These are phyloP conservation scores for Spondyliosoma cantharus DNA, from an alignment of 2,797 vertebrate genomes.

Conservation along the genomic window DNA sequence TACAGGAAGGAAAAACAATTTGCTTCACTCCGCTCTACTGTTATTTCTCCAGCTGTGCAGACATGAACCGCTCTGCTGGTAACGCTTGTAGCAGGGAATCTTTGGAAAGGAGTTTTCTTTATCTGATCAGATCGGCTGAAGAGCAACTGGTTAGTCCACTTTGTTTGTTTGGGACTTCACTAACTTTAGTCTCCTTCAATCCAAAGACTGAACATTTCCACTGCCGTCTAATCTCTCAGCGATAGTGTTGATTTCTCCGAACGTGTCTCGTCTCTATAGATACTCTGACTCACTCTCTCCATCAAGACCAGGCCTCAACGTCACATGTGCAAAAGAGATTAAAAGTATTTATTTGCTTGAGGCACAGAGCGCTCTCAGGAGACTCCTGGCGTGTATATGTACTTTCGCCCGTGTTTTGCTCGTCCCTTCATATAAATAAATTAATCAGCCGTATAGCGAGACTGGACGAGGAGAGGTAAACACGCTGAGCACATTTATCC, in stretches of 20 bases:
- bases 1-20: neutral
- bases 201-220: no score
- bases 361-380: neutral
- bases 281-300: neutral
- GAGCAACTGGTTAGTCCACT: no score
- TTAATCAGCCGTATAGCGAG: slow-evolving; percentile 15
- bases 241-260: neutral
- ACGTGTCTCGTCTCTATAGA: neutral
- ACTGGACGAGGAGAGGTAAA: slow-evolving; percentile 14
- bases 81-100: no score
- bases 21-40: neutral
- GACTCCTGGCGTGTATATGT: slow-evolving; percentile 7
- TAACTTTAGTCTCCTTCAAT: no score
- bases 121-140: neutral
- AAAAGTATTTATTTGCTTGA: slow-evolving; percentile 45
- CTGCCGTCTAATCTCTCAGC: no score
- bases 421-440: slow-evolving; percentile 47
- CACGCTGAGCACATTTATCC: slow-evolving; percentile 15
- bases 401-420: slow-evolving; percentile 10
- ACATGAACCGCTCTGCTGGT: neutral
- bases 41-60: neutral
- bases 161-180: no score
- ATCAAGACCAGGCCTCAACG: neutral
- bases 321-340: slow-evolving; percentile 20
- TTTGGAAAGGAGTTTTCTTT: neutral